Base-by-base conservation (phyloP, 2,797 vertebrate species). In the Alauda arvensis region DNA sequence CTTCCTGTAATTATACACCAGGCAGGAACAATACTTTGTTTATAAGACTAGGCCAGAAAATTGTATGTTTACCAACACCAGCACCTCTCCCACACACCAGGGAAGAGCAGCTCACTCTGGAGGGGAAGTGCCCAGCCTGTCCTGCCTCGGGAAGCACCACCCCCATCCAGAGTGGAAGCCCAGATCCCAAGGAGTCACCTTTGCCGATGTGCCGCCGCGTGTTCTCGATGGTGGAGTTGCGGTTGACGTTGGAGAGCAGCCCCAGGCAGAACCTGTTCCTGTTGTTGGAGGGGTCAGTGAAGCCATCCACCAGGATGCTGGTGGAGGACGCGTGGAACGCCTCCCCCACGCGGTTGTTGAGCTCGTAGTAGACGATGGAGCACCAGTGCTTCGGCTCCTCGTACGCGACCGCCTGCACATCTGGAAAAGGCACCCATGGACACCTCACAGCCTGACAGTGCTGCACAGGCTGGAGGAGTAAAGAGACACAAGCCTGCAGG, bases 161-260 rank as follows among this genome's bases (percentile, higher is more conserved):
- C 7, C 3, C 4, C 2, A 15, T 25, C n/a, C 21, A 24, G 14
- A 52, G 8, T 0, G 1, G 52, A 43, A 2, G 13, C 18, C 42
- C 23, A 60, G 60, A 63, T 33, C 18, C 67, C 48, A 71, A 45
- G 25, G 37, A 37, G 77, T 85, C 94, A 99, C 99, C 99, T 98
- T 99, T 99, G 90, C 99, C 98, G 40, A 99, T 99, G 88, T 99
- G 99, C 93, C 99, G 97, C 93, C 99, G 97, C 2, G 99, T 99
- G 96, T 99, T 99, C 96, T 99, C 99, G 14, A 99, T 99, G 82
- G 99, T 99, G 75, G 99, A 99, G 97, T 99, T 99, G 95, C 99
- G 98, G 97, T 99, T 99, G 83, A 99, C 99, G 1, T 99, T 99
- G 39, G 99, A 99, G 62, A 99, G 98, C 91, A 99, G 98, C 94